Conservation (phyloP, 2,113 vertebrate species). For the Centropristis striata region DNA sequence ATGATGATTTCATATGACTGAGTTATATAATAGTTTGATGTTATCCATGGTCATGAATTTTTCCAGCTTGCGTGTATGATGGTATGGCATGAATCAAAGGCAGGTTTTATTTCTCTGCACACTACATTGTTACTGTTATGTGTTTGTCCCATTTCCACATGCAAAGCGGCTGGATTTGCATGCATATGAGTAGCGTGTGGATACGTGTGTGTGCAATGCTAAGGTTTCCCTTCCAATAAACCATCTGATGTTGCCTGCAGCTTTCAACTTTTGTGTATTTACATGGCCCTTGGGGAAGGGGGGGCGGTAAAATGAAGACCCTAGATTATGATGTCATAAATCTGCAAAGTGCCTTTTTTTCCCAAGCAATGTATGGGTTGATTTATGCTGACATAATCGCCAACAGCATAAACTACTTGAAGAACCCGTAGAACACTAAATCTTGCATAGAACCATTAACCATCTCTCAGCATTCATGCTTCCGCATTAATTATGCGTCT, state of each 20-base stretch:
- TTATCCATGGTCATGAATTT: not conserved
- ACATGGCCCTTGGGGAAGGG: conserved; percentile 21
- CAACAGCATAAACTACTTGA: conserved; percentile 61
- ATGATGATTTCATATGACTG: not conserved
- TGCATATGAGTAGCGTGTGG: not conserved
- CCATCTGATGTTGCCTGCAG: conserved; percentile 36
- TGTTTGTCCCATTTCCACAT: conserved; percentile 28
- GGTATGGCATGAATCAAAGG: not conserved
- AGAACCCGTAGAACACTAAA: conserved; percentile 49
- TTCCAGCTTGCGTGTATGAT: not conserved
- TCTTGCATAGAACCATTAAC: conserved; percentile 46
- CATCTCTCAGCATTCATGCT: conserved; percentile 26
- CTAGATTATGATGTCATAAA: conserved; percentile 72
- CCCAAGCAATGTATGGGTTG: conserved; percentile 47
- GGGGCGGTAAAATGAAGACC: conserved; percentile 26
- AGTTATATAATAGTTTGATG: conserved; percentile 1
- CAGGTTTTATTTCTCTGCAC: not conserved
- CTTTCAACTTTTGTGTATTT: conserved; percentile 56
- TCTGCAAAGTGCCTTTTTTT: conserved; percentile 59
- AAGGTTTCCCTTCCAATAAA: conserved; percentile 14
- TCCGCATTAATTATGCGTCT: conserved; percentile 33
- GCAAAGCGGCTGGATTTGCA: conserved; percentile 13
- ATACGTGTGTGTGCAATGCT: not conserved
- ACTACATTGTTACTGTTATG: not conserved
- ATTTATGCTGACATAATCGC: conserved; percentile 77